Percentiles rank a stretch among this genome's conserved stretches.
These are phyloP conservation scores for Malurus melanocephalus DNA, from an alignment of 2,113 vertebrate species.

Conservation along the genomic window DNA sequence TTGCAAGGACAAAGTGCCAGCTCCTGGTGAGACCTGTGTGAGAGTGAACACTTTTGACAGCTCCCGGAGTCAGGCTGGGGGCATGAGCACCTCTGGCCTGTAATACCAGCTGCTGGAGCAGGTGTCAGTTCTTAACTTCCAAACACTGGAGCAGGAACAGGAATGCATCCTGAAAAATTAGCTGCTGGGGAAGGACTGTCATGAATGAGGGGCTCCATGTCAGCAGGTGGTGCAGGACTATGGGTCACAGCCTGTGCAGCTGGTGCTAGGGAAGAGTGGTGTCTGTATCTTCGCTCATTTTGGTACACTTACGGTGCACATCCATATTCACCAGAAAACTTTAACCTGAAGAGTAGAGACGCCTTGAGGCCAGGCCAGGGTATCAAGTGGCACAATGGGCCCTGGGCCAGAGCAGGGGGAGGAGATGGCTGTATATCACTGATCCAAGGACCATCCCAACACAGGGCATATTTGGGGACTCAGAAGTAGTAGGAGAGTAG, in stretches of 20 bases:
- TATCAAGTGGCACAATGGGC: accelerated
- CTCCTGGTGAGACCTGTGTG: background rate
- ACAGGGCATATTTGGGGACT: accelerated
- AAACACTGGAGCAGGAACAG: background rate
- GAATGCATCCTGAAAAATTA: background rate
- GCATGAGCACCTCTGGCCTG: background rate
- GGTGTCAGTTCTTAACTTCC: background rate
- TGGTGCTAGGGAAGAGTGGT: background rate
- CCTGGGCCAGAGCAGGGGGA: background rate
- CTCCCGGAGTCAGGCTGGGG: background rate
- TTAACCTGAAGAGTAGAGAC: accelerated
- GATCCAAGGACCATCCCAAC: too few relatives aligned
- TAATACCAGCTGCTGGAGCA: background rate
- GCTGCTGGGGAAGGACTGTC: background rate
- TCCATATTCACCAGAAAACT: background rate
- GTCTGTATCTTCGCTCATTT: too few relatives aligned
- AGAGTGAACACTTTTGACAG: background rate
- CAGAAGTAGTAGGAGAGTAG: accelerated
- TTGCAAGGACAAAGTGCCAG: background rate
- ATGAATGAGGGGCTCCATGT: background rate
- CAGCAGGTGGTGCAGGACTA: background rate
- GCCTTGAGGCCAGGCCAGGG: background rate
- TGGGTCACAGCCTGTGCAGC: background rate
- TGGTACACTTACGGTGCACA: accelerated
- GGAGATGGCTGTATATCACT: accelerated